phyloP scores from a whole-genome alignment of 1,140 invertebrate species.

The Globodera ellingtonae region DNA sequence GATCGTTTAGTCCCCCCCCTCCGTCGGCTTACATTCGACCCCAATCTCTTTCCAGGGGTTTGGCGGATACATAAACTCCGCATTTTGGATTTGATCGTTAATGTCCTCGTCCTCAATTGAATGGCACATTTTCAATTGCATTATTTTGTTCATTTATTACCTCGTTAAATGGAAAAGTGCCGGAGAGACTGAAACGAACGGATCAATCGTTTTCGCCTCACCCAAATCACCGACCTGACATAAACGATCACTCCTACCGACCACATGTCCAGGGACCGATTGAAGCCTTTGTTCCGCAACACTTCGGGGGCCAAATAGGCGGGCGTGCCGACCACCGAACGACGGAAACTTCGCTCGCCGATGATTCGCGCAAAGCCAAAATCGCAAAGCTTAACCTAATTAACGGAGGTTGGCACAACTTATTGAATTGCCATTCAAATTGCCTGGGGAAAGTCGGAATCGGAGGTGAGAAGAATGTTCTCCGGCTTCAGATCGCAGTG shows the following conservation, averaged over 20 bases:
- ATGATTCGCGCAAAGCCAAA: slow-evolving; percentile 98
- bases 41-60: slow-evolving; percentile 97
- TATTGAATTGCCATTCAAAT: background rate
- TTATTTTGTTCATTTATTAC: background rate
- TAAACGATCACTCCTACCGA: slow-evolving; percentile 98
- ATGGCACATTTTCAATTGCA: background rate
- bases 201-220: slow-evolving; percentile 3
- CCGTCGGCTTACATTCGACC: slow-evolving; percentile 76
- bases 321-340: slow-evolving; percentile 96
- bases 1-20: background rate
- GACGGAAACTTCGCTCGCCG: slow-evolving; percentile 93
- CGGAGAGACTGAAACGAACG: slow-evolving; percentile 75
- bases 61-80: slow-evolving; percentile 98
- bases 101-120: slow-evolving; percentile 84
- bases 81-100: slow-evolving; percentile 98
- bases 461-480: slow-evolving; percentile 90
- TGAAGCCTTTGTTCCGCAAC: slow-evolving; percentile 95
- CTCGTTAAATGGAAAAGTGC: slow-evolving; percentile 98
- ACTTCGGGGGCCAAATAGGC: slow-evolving; percentile 97
- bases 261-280: slow-evolving; percentile 98
- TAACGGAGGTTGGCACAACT: slow-evolving; percentile 6
- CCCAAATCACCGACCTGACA: slow-evolving; percentile 69
- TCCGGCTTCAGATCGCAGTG: slow-evolving; percentile 83
- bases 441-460: slow-evolving; percentile 87
- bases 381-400: slow-evolving; percentile 92